Conservation (phyloP, 1,140 invertebrate genomes). For the Pteromalus puparum region DNA sequence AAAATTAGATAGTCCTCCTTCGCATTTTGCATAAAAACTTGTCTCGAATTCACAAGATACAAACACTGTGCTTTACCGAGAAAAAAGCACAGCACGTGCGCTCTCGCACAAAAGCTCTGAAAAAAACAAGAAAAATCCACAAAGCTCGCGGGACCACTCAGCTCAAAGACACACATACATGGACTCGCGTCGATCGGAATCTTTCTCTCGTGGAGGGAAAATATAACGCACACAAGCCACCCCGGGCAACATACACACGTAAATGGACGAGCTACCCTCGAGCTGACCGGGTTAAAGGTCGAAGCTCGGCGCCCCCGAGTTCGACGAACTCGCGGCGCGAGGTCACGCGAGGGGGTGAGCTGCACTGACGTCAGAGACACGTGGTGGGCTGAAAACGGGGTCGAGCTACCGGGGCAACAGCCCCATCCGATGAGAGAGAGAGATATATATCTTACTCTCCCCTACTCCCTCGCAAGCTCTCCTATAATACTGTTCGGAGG, state of each 20-base stretch:
- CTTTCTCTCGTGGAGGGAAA: neutral
- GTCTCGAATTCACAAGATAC: too few species aligned
- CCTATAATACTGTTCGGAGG: neutral
- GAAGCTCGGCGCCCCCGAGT: constrained; percentile 55
- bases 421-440: constrained; percentile 21
- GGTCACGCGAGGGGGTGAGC: constrained; percentile 54
- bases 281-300: constrained; percentile 73
- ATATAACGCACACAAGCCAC: neutral
- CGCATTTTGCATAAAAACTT: too few species aligned
- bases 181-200: neutral
- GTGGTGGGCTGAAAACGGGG: constrained; percentile 58
- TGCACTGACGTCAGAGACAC: constrained; percentile 64
- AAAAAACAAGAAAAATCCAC: too few species aligned
- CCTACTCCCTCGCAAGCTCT: neutral
- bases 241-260: neutral
- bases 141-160: too few species aligned
- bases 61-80: too few species aligned
- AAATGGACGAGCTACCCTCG: neutral
- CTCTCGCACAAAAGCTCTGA: too few species aligned
- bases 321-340: constrained; percentile 65
- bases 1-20: too few species aligned
- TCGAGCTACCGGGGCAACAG: constrained; percentile 49
- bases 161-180: too few species aligned
- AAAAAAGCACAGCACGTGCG: too few species aligned
- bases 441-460: neutral